Conservation (phyloP, 2,113 vertebrate species). For the Pitta sordida region DNA sequence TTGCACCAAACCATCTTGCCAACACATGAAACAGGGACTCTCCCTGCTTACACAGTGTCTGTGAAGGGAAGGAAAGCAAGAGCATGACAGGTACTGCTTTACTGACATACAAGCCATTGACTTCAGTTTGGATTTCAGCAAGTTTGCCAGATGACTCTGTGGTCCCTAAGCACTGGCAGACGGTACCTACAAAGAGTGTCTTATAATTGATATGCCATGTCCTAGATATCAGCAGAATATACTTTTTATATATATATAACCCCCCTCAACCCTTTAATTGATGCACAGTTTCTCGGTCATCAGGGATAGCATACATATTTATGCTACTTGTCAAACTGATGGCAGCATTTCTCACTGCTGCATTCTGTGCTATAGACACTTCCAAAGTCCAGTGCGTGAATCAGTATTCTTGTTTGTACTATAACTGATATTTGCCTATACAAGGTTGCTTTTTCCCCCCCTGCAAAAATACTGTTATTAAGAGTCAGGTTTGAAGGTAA, state of each 20-base stretch:
- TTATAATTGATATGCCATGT: not conserved
- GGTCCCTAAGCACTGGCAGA: not conserved
- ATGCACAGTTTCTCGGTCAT: not conserved
- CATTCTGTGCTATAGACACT: not conserved
- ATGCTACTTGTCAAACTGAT: not conserved
- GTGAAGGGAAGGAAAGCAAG: not conserved
- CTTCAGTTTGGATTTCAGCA: not conserved
- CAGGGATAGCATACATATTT: not conserved
- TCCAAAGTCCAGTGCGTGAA: not conserved
- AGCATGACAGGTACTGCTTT: not conserved
- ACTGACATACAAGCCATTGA: not conserved
- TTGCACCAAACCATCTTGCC: not conserved
- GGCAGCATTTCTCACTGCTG: not conserved
- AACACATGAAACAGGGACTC: not conserved
- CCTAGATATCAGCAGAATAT: not conserved
- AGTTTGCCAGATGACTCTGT: not conserved
- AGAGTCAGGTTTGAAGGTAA: not conserved
- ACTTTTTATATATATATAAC: too few species aligned
- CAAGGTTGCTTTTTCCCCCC: not conserved
- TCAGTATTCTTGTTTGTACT: not conserved
- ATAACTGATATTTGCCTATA: not conserved
- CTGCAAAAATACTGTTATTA: not conserved
- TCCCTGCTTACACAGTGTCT: not conserved
- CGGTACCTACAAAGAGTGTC: not conserved
- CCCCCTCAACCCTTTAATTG: not conserved